phyloP scores from a whole-genome alignment of 2,113 vertebrate species.

The Turnix velox region DNA sequence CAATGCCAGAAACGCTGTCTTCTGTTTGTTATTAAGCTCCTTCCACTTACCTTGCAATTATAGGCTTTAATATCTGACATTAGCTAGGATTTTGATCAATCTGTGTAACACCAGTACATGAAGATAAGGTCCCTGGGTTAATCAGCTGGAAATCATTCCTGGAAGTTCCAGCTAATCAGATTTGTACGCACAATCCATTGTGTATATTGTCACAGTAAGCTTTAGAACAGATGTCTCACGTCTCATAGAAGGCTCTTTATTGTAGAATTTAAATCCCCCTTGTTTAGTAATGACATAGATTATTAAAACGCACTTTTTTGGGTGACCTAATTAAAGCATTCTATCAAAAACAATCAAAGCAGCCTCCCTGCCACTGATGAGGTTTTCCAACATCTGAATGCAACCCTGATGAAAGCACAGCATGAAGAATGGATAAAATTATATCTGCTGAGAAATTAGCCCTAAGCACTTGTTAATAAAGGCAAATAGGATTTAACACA shows the following conservation, averaged over 20 bases:
- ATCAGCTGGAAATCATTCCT: constrained; percentile 73
- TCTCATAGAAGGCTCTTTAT: constrained; percentile 38
- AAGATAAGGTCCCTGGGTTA: constrained; percentile 70
- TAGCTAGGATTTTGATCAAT: constrained; percentile 68
- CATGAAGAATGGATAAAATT: constrained; percentile 64
- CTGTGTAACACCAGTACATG: constrained; percentile 58
- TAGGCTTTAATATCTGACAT: constrained; percentile 67
- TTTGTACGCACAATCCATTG: constrained; percentile 60
- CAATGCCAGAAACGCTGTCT: constrained; percentile 55
- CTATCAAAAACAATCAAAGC: constrained; percentile 60
- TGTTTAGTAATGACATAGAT: constrained; percentile 55
- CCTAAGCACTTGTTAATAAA: constrained; percentile 67
- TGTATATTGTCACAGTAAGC: constrained; percentile 62
- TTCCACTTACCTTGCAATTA: constrained; percentile 69
- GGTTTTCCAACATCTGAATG: constrained; percentile 22
- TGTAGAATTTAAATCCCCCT: constrained; percentile 58
- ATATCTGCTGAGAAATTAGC: constrained; percentile 65
- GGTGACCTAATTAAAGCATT: constrained; percentile 66
- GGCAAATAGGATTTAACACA: constrained; percentile 70
- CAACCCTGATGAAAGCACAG: constrained; percentile 43
- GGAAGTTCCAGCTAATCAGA: constrained; percentile 73
- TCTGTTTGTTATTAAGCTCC: constrained; percentile 52
- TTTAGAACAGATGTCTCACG: constrained; percentile 68
- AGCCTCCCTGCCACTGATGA: neutral
- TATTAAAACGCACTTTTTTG: constrained; percentile 66